Evolutionary conservation across 2,797 vertebrate genomes (phyloP).

Genomic region (Macrochelys suwanniensis): DNA sequence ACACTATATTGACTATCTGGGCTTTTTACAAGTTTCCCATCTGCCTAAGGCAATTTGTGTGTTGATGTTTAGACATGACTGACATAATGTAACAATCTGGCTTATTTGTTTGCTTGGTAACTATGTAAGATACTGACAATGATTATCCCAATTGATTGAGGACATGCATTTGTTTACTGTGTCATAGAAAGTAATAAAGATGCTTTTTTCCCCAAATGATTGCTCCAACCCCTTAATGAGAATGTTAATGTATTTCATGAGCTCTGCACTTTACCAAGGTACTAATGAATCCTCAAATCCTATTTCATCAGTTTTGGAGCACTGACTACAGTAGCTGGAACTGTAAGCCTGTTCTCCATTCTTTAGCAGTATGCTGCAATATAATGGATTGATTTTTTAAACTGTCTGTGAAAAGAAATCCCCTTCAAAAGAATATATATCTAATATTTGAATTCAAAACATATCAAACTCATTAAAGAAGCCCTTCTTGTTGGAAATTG

Average conservation of each 20-base stretch:
- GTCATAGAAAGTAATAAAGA: constrained; percentile 55
- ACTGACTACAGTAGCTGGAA: constrained; percentile 27
- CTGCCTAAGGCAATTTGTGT: constrained; percentile 55
- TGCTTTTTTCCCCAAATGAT: constrained; percentile 53
- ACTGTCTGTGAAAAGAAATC: constrained; percentile 21
- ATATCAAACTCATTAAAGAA: constrained; percentile 35
- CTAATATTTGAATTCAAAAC: not conserved
- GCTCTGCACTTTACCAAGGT: not conserved
- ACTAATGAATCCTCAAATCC: constrained; percentile 64
- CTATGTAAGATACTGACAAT: constrained; percentile 46
- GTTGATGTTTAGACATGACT: constrained; percentile 66
- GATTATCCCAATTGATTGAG: constrained; percentile 67
- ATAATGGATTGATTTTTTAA: constrained; percentile 59
- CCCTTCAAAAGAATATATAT: constrained; percentile 34
- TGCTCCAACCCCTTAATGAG: constrained; percentile 63
- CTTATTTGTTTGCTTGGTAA: constrained; percentile 71
- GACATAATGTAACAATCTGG: constrained; percentile 67
- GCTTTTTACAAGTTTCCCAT: constrained; percentile 51
- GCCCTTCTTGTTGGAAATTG: constrained; percentile 56
- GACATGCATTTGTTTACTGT: constrained; percentile 45
- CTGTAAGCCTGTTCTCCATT: not conserved
- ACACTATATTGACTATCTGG: not conserved
- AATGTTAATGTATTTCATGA: constrained; percentile 60
- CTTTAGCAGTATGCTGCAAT: constrained; percentile 34
- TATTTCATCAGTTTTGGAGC: not conserved